phyloP scores from a whole-genome alignment of 2,888 invertebrate species.

The Sesia bembeciformis region DNA sequence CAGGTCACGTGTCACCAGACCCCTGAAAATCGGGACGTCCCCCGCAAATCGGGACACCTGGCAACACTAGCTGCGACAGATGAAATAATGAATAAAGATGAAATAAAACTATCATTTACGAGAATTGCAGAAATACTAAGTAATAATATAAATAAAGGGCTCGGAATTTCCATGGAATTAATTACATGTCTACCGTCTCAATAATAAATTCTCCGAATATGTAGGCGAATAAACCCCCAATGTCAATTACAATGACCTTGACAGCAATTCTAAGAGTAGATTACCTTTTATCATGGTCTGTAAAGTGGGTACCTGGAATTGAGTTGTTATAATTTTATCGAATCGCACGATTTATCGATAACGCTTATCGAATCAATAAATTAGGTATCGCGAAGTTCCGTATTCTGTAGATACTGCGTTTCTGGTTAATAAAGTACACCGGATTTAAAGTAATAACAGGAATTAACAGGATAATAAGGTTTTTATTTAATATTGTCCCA shows the following conservation, averaged over 20 bases:
- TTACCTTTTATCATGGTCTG: not conserved
- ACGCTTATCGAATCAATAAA: not conserved
- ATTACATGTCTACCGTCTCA: slow-evolving; percentile 5
- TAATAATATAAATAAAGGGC: not conserved
- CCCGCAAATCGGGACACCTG: too few species aligned
- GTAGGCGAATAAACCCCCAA: slow-evolving; percentile 13
- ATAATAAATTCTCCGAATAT: slow-evolving; percentile 13
- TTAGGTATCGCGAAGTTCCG: too few species aligned
- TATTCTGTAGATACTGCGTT: too few species aligned
- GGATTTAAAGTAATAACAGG: too few species aligned
- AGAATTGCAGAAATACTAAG: not conserved
- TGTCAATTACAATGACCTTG: slow-evolving; percentile 12
- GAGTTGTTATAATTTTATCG: slow-evolving; percentile 2
- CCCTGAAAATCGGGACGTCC: too few species aligned
- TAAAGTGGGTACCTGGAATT: slow-evolving; percentile 3
- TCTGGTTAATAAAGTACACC: too few species aligned
- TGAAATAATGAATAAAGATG: too few species aligned
- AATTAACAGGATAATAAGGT: too few species aligned
- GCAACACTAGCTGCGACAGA: too few species aligned
- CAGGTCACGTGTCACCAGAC: too few species aligned
- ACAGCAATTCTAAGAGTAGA: slow-evolving; percentile 9
- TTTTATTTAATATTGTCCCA: too few species aligned
- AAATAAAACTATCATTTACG: not conserved
- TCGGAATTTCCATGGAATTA: not conserved
- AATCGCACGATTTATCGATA: not conserved